These are phyloP conservation scores for Anolis sagrei DNA, from an alignment of 2,113 vertebrate species.

Conservation along the genomic window DNA sequence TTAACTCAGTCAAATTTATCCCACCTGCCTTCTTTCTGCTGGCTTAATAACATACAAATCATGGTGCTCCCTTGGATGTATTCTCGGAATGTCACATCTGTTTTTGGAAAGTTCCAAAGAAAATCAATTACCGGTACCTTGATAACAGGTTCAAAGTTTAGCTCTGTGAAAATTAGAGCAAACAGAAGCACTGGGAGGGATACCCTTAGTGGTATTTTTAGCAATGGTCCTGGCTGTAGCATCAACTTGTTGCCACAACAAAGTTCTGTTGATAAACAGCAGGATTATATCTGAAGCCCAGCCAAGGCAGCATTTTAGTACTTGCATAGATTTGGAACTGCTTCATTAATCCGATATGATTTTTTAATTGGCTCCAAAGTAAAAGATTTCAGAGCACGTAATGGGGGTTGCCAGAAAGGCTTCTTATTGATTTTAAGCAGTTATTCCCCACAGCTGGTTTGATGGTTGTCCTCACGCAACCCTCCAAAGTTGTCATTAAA, in stretches of 20 bases:
- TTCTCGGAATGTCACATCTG: accelerated
- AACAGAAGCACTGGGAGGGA: neutral
- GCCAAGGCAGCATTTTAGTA: neutral
- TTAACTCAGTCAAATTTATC: neutral
- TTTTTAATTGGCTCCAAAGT: neutral
- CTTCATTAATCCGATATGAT: neutral
- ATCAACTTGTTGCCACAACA: constrained; percentile 14
- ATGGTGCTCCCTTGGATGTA: neutral
- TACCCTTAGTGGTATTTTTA: neutral
- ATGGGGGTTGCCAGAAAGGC: neutral
- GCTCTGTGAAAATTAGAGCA: neutral
- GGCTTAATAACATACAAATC: neutral
- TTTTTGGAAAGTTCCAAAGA: constrained; percentile 11
- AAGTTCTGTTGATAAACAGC: constrained; percentile 23
- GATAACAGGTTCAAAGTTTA: constrained; percentile 25
- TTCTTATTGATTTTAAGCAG: neutral
- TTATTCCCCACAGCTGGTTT: constrained; percentile 4
- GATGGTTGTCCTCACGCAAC: constrained; percentile 18
- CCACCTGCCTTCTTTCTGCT: neutral
- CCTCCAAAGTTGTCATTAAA: neutral
- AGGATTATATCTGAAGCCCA: neutral
- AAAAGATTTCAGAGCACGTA: neutral
- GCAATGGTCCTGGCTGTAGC: neutral
- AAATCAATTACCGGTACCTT: neutral
- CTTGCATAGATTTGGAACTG: constrained; percentile 30